phyloP scores from a whole-genome alignment of 2,113 vertebrate genomes.

The Cyanistes caeruleus region DNA sequence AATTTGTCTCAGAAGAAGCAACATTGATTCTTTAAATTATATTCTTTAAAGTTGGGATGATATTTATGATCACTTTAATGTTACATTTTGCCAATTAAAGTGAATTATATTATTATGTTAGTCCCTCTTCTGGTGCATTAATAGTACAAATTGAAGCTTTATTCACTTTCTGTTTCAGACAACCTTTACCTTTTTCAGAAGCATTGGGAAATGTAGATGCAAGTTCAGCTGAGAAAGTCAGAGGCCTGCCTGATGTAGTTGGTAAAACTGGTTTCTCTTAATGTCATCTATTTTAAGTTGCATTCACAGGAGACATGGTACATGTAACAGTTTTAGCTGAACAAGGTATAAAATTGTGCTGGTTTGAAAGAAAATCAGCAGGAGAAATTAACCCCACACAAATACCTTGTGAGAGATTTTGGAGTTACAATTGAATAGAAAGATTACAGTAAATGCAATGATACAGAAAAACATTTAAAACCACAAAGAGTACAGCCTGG shows the following conservation, averaged over 20 bases:
- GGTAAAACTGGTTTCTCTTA: conserved; percentile 66
- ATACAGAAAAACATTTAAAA: neutral
- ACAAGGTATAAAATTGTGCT: neutral
- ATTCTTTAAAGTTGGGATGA: too few species aligned
- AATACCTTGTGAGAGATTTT: too few species aligned
- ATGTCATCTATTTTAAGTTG: neutral
- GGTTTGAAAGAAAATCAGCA: neutral
- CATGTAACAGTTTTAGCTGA: neutral
- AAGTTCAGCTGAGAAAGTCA: conserved; percentile 71
- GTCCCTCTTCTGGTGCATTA: too few species aligned
- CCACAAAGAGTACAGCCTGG: neutral
- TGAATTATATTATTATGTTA: too few species aligned
- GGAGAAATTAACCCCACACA: neutral
- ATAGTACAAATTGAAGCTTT: too few species aligned
- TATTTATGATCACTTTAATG: too few species aligned
- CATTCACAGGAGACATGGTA: neutral
- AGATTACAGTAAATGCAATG: neutral
- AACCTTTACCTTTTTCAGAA: too few species aligned
- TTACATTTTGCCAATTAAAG: too few species aligned
- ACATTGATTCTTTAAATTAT: too few species aligned
- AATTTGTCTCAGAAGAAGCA: too few species aligned
- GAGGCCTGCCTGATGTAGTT: conserved; percentile 72
- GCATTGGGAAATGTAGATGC: neutral
- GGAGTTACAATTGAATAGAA: neutral
- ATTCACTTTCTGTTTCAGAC: too few species aligned